phyloP scores from a whole-genome alignment of 2,113 vertebrate genomes.

The Rhinichthys klamathensis region DNA sequence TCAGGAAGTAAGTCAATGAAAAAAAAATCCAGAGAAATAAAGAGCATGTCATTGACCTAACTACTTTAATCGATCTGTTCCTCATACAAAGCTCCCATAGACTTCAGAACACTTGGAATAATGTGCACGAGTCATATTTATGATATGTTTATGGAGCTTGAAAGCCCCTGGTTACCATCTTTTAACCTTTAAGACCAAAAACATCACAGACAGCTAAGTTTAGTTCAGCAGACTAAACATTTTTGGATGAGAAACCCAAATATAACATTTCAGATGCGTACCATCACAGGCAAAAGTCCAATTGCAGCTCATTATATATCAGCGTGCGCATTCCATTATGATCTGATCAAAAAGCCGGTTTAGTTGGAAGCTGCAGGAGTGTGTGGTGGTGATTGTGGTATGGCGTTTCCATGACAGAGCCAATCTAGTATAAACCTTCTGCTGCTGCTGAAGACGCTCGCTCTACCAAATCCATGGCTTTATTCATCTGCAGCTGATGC shows the following conservation, averaged over 20 bases:
- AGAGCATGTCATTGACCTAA: no score
- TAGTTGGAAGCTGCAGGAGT: slow-evolving; percentile 2
- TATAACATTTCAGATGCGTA: slow-evolving; percentile 25
- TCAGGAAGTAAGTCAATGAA: no score
- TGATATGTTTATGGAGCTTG: no score
- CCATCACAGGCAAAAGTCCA: slow-evolving; percentile 42
- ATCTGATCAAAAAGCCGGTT: slow-evolving; percentile 45
- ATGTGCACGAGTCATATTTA: no score
- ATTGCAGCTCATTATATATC: slow-evolving; percentile 37
- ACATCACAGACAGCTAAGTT: no score
- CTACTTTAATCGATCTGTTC: no score
- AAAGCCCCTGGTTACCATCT: no score
- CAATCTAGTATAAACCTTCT: background rate
- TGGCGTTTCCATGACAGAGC: slow-evolving; percentile 52
- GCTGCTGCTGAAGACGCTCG: background rate
- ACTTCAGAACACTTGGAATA: no score
- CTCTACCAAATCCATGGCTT: background rate
- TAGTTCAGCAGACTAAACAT: no score
- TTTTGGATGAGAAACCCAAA: slow-evolving; percentile 14
- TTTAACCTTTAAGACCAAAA: no score
- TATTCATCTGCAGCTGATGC: slow-evolving; percentile 5
- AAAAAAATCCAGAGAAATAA: no score
- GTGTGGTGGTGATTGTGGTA: slow-evolving; percentile 45
- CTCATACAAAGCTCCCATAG: no score
- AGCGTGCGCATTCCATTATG: slow-evolving; percentile 22